A percentile compares a stretch with the other conserved stretches of the same genome.
Conservation (phyloP, 2,113 vertebrate species). For the Lichenostomus cassidix region DNA sequence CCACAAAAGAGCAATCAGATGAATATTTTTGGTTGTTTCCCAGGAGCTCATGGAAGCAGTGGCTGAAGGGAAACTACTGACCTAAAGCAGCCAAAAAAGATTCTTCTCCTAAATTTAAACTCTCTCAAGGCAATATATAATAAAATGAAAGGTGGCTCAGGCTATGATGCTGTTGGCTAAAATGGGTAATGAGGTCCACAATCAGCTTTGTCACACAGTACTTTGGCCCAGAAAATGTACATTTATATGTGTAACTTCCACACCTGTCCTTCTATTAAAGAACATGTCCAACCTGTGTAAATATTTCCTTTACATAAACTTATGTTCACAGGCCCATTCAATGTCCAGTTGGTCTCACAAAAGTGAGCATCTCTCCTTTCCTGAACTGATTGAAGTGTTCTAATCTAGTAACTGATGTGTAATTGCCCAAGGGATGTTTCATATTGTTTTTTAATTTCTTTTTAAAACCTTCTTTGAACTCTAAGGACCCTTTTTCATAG, state of each 20-base stretch:
- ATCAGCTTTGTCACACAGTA: neutral
- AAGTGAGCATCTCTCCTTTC: neutral
- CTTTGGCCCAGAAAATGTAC: neutral
- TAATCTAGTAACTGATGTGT: neutral
- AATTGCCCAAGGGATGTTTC: neutral
- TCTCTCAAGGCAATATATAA: neutral
- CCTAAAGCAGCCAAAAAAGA: neutral
- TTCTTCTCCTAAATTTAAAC: neutral
- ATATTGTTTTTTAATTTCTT: neutral
- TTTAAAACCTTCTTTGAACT: neutral
- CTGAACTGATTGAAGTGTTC: neutral
- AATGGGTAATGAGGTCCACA: neutral
- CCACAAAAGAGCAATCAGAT: neutral
- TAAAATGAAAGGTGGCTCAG: neutral
- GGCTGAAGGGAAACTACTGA: neutral
- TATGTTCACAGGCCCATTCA: neutral
- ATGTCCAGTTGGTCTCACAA: neutral
- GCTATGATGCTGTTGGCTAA: neutral
- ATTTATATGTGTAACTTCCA: neutral
- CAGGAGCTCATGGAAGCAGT: neutral
- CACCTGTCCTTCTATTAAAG: neutral
- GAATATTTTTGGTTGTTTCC: constrained; percentile 37
- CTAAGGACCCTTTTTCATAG: neutral
- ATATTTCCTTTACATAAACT: neutral
- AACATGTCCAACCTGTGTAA: neutral